Evolutionary conservation across 2,888 invertebrate genomes (phyloP).

Genomic region (Ophion costatus): DNA sequence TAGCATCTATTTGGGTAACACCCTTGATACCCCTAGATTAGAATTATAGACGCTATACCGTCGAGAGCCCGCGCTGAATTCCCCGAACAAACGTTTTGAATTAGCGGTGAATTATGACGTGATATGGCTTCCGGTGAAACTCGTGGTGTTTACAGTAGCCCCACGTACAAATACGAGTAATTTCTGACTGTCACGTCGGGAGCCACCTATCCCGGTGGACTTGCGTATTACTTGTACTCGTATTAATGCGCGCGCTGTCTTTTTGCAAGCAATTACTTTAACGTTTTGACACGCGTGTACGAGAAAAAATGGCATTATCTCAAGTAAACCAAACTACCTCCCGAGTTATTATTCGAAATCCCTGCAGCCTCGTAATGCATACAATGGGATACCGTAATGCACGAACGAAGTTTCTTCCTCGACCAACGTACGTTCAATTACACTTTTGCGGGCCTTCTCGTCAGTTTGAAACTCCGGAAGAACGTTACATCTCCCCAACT

Average conservation of each 20-base stretch:
- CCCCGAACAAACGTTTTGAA: slow-evolving; percentile 60
- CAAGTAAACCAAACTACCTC: background rate
- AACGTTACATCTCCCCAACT: background rate
- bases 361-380: slow-evolving; percentile 14
- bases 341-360: slow-evolving; percentile 37
- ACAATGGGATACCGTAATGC: slow-evolving; percentile 12
- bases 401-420: slow-evolving; percentile 41
- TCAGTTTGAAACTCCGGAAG: background rate
- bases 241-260: background rate
- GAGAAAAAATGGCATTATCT: background rate
- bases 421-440: slow-evolving; percentile 21
- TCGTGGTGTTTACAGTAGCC: slow-evolving; percentile 36
- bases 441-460: background rate
- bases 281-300: no score
- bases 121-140: slow-evolving; percentile 23
- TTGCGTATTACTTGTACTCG: background rate
- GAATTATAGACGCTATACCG: slow-evolving; percentile 48
- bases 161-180: slow-evolving; percentile 56
- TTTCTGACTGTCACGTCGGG: slow-evolving; percentile 49
- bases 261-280: background rate
- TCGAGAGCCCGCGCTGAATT: slow-evolving; percentile 30
- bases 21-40: slow-evolving; percentile 59
- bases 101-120: slow-evolving; percentile 58
- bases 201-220: slow-evolving; percentile 29
- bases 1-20: slow-evolving; percentile 33